Conservation (phyloP, 2,113 vertebrate species). For the Oenanthe melanoleuca region DNA sequence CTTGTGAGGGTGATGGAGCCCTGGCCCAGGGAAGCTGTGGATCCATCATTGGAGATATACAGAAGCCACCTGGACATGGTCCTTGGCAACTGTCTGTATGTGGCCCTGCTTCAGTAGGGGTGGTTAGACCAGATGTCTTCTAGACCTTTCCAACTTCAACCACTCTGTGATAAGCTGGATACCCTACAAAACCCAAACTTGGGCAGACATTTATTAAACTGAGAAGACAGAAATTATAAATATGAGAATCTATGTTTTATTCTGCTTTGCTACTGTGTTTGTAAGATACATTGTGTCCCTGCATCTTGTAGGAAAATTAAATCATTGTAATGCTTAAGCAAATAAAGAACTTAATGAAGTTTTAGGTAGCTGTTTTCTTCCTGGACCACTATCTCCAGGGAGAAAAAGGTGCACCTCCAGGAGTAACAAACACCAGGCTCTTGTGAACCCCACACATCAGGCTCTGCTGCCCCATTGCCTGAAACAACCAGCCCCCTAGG, state of each 20-base stretch:
- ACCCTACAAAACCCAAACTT: not conserved
- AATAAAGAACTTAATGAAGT: not conserved
- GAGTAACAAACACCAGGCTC: not conserved
- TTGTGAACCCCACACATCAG: not conserved
- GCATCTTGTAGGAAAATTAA: not conserved
- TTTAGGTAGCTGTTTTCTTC: not conserved
- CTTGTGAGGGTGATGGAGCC: not conserved
- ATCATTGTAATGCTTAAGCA: not conserved
- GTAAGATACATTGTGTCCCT: not conserved
- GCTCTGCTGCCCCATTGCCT: not conserved
- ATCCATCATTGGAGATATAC: not conserved
- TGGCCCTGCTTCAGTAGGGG: not conserved
- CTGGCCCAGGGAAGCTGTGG: not conserved
- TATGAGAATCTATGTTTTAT: not conserved
- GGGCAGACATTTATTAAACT: not conserved
- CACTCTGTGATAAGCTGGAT: not conserved
- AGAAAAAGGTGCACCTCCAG: not conserved
- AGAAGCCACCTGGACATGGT: not conserved
- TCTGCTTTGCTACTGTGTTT: not conserved
- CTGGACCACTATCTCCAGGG: not conserved
- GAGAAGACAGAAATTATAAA: not conserved
- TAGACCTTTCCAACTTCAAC: not conserved
- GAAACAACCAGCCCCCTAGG: not conserved
- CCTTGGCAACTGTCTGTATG: not conserved
- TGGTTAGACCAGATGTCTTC: not conserved